Evolutionary conservation across 2,888 invertebrate species (phyloP).

Genomic region (Dynastes hyllus): DNA sequence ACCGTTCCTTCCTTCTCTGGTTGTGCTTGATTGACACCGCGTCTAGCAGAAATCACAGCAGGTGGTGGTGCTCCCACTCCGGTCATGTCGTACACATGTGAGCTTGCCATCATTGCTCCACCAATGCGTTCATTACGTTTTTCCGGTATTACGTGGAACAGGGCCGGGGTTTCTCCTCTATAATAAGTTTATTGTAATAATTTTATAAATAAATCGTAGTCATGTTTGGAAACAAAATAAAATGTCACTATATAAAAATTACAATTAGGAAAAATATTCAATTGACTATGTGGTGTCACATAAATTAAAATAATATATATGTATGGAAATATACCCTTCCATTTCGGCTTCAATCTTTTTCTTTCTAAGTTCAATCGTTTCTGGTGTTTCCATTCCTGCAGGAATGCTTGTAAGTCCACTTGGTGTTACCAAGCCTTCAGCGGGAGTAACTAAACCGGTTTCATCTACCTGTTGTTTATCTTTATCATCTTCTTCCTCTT

Average conservation of each 20-base stretch:
- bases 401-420: conserved; percentile 94
- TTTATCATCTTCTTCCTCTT: conserved; percentile 81
- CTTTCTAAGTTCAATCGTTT: conserved; percentile 98
- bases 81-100: conserved; percentile 97
- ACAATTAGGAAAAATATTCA: background rate
- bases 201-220: no score
- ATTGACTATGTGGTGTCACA: background rate
- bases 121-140: conserved; percentile 92
- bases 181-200: conserved; percentile 53
- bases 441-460: conserved; percentile 93
- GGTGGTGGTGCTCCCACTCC: conserved; percentile 76
- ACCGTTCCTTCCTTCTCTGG: conserved; percentile 81
- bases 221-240: no score
- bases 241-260: no score
- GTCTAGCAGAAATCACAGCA: conserved; percentile 70
- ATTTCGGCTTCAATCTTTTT: conserved; percentile 96
- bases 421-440: conserved; percentile 95
- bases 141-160: conserved; percentile 97
- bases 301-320: background rate
- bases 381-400: conserved; percentile 98
- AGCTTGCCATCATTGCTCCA: conserved; percentile 97
- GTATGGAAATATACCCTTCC: conserved; percentile 81
- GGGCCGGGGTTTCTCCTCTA: conserved; percentile 92
- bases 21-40: conserved; percentile 61
- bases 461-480: conserved; percentile 77